phyloP scores from a whole-genome alignment of 2,797 vertebrate genomes.

The Acipenser transmontanus region DNA sequence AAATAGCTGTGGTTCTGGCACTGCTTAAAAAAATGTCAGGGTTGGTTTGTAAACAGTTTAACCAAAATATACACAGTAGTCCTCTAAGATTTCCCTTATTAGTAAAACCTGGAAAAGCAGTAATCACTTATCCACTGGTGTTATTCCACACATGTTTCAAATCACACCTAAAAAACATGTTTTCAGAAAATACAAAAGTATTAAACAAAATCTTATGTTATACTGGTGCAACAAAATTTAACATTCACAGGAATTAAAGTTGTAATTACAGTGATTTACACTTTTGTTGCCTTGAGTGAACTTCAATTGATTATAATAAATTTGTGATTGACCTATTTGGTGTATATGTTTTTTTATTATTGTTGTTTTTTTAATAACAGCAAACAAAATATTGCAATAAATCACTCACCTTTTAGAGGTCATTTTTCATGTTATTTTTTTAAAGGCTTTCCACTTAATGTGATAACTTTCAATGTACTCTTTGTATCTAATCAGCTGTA shows the following conservation, averaged over 20 bases:
- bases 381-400: not conserved
- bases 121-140: slow-evolving; percentile 2
- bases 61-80: slow-evolving; percentile 11
- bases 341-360: not conserved
- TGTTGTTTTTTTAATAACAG: not conserved
- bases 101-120: slow-evolving; percentile 14
- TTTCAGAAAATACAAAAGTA: not conserved
- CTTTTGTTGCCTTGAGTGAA: no score
- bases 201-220: no score
- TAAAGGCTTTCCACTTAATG: not conserved
- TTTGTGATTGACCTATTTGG: no score
- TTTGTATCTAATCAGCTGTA: not conserved
- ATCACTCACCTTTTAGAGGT: not conserved
- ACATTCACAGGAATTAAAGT: not conserved
- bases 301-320: no score
- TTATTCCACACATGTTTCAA: slow-evolving; percentile 13
- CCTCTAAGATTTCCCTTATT: slow-evolving; percentile 13
- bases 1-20: not conserved
- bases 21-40: slow-evolving; percentile 2
- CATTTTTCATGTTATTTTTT: not conserved
- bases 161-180: slow-evolving; percentile 5
- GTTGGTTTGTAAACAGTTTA: slow-evolving; percentile 4
- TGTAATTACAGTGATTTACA: not conserved
- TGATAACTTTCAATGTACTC: not conserved
- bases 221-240: no score